Conservation (phyloP, 2,888 invertebrate genomes). For the Nematopogon swammerdamellus region DNA sequence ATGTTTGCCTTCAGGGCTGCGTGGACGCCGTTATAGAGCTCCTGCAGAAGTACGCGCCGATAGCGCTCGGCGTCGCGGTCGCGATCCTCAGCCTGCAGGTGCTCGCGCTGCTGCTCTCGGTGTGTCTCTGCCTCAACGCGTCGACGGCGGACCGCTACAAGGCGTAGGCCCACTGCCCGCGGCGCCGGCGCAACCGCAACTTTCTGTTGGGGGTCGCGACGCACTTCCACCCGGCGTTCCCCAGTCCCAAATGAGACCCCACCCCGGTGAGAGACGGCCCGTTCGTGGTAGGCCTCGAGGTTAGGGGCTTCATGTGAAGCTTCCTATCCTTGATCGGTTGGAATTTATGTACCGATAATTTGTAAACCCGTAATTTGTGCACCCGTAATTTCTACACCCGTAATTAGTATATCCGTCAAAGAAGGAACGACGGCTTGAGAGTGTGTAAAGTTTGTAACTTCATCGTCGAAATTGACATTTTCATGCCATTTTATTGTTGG, state of each 20-base stretch:
- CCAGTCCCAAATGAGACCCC: background rate
- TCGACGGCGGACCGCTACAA: constrained; percentile 26
- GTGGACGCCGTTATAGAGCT: background rate
- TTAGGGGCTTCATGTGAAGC: background rate
- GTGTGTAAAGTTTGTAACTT: too few species aligned
- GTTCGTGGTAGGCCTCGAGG: background rate
- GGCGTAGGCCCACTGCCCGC: constrained; percentile 19
- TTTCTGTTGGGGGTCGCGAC: background rate
- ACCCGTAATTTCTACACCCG: too few species aligned
- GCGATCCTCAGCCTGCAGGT: constrained; percentile 34
- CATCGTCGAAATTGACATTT: too few species aligned
- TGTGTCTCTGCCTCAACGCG: constrained; percentile 34
- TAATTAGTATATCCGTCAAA: too few species aligned
- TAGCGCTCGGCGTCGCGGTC: constrained; percentile 16
- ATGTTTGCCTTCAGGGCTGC: too few species aligned
- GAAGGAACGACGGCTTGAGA: too few species aligned
- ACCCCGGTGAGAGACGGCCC: background rate
- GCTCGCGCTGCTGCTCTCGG: constrained; percentile 32
- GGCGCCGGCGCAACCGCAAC: constrained; percentile 2
- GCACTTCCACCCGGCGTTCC: background rate
- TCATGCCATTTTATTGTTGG: too few species aligned
- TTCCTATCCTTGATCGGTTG: too few species aligned
- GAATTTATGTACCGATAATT: too few species aligned
- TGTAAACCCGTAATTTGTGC: too few species aligned
- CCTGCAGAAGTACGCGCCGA: background rate